Evolutionary conservation across 2,113 vertebrate species (phyloP).

Genomic region (Grantiella picta): DNA sequence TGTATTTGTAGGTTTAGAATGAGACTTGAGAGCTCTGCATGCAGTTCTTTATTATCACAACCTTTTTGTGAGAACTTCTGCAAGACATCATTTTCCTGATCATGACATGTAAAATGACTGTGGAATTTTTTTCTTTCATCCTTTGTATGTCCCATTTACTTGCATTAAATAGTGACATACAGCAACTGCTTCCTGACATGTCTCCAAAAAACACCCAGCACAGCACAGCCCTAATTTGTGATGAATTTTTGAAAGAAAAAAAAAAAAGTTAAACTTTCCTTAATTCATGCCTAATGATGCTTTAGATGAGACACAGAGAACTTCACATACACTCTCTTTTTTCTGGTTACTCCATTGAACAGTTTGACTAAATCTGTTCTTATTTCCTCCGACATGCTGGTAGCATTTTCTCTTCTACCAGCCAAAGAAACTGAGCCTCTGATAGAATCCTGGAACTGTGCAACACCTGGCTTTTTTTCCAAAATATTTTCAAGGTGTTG

Average conservation of each 20-base stretch:
- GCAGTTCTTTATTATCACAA: neutral
- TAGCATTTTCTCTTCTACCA: neutral
- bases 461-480: neutral
- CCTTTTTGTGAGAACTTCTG: neutral
- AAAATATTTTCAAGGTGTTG: slow-evolving; percentile 54
- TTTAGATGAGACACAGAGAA: neutral
- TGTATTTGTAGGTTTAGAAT: neutral
- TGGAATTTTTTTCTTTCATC: neutral
- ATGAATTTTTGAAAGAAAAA: neutral
- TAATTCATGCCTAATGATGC: neutral
- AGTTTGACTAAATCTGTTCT: neutral
- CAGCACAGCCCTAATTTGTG: neutral
- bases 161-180: neutral
- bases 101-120: neutral
- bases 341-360: neutral
- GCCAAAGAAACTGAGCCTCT: neutral
- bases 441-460: slow-evolving; percentile 29
- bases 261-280: neutral
- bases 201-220: neutral
- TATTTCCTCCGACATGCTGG: neutral
- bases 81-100: neutral
- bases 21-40: neutral
- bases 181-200: neutral
- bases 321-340: neutral
- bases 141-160: neutral